Percentiles rank a stretch among this genome's conserved stretches.
phyloP scores from a whole-genome alignment of 2,888 invertebrate genomes.

The Aethes cnicana region DNA sequence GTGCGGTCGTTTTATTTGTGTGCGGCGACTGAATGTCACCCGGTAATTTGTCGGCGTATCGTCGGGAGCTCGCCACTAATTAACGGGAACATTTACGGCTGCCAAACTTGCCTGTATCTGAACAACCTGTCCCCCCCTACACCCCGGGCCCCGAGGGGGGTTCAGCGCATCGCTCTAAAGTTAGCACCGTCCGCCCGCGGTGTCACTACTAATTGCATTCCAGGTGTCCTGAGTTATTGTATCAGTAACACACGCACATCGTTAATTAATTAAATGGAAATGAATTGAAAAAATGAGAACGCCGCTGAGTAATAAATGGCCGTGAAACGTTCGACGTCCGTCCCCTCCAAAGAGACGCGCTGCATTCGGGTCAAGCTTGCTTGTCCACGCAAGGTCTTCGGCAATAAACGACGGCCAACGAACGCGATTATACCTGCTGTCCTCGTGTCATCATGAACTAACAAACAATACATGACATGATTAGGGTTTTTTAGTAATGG shows the following conservation, averaged over 20 bases:
- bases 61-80: slow-evolving; percentile 69
- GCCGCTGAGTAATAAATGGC: slow-evolving; percentile 40
- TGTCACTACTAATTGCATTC: slow-evolving; percentile 40
- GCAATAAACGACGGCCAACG: slow-evolving; percentile 38
- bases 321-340: slow-evolving; percentile 47
- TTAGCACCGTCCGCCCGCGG: slow-evolving; percentile 41
- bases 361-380: slow-evolving; percentile 54
- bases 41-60: slow-evolving; percentile 68
- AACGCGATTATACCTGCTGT: slow-evolving; percentile 36
- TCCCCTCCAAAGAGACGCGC: slow-evolving; percentile 41
- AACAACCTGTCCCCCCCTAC: slow-evolving; percentile 44
- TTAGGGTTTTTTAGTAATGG: no score
- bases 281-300: not conserved
- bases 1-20: slow-evolving; percentile 55
- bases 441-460: slow-evolving; percentile 3
- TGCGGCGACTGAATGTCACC: slow-evolving; percentile 56
- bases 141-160: slow-evolving; percentile 34
- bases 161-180: slow-evolving; percentile 41
- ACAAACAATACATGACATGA: no score
- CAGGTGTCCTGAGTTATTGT: slow-evolving; percentile 26
- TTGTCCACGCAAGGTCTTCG: slow-evolving; percentile 39
- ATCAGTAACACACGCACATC: not conserved
- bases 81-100: slow-evolving; percentile 71
- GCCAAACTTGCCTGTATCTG: slow-evolving; percentile 65
- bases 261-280: not conserved